Evolutionary conservation across 2,888 invertebrate genomes (phyloP).

Genomic region (Ochropleura plecta): DNA sequence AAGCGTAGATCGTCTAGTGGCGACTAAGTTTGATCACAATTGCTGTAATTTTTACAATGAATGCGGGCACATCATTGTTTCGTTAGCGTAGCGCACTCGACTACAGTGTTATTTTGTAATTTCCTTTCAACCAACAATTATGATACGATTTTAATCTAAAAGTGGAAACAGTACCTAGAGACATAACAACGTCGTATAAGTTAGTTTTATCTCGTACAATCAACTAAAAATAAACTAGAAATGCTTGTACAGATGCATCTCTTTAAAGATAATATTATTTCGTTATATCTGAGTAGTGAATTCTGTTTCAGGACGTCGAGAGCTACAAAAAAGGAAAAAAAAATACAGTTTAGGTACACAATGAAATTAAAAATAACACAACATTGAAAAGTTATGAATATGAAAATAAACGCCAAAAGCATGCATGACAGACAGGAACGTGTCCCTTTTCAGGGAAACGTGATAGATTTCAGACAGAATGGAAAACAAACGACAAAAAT

Average conservation of each 20-base stretch:
- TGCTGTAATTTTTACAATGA: constrained; percentile 22
- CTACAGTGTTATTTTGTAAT: constrained; percentile 30
- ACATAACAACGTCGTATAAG: constrained; percentile 27
- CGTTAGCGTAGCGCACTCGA: neutral
- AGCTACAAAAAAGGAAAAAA: neutral
- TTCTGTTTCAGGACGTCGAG: neutral
- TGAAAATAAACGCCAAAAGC: neutral
- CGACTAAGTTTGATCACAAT: neutral
- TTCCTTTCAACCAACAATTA: constrained; percentile 42
- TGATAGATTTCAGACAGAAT: constrained; percentile 10
- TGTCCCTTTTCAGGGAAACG: constrained; percentile 1
- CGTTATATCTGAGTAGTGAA: neutral
- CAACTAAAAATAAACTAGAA: constrained; percentile 8
- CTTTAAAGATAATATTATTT: constrained; percentile 16
- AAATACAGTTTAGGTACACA: neutral
- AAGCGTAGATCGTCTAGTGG: neutral
- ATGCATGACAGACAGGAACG: neutral
- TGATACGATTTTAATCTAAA: constrained; percentile 39
- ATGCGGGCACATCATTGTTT: constrained; percentile 7
- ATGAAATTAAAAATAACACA: neutral
- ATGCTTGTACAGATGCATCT: constrained; percentile 4
- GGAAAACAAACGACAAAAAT: neutral
- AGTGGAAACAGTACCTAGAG: constrained; percentile 23
- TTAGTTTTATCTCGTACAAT: constrained; percentile 20
- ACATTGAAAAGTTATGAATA: neutral